Percentiles rank a stretch among this genome's conserved stretches.
These are phyloP conservation scores for Nasua narica DNA, from an alignment of 2,797 vertebrate species.

Conservation along the genomic window DNA sequence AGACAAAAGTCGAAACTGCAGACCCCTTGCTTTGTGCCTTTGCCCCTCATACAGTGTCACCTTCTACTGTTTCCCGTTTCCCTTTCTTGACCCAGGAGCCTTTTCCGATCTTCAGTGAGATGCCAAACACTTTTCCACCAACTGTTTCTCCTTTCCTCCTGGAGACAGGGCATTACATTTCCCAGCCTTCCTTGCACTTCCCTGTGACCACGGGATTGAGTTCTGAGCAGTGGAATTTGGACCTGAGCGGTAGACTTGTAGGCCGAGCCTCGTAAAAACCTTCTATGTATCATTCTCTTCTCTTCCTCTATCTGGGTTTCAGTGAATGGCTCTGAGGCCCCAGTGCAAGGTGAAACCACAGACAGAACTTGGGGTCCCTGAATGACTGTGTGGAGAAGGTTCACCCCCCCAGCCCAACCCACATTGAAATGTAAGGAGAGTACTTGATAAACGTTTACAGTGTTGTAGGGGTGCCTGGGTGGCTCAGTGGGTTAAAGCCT, in stretches of 20 bases:
- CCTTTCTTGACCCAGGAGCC: neutral
- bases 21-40: neutral
- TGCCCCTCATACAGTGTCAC: neutral
- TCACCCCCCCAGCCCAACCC: neutral
- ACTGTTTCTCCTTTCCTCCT: neutral
- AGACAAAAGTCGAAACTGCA: neutral
- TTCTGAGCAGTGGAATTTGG: neutral
- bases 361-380: neutral
- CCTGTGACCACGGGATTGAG: neutral
- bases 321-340: neutral
- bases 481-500: too few relatives aligned
- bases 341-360: too few relatives aligned
- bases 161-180: neutral
- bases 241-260: neutral
- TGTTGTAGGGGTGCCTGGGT: too few relatives aligned
- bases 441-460: neutral
- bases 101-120: neutral
- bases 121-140: neutral
- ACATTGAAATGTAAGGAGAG: neutral
- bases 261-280: neutral
- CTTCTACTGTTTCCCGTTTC: neutral
- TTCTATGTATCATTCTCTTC: neutral
- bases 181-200: neutral
- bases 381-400: neutral
- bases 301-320: neutral